A percentile compares a stretch with the other conserved stretches of the same genome.
These are phyloP conservation scores for Anguilla rostrata DNA, from an alignment of 2,113 vertebrate genomes.

Conservation along the genomic window DNA sequence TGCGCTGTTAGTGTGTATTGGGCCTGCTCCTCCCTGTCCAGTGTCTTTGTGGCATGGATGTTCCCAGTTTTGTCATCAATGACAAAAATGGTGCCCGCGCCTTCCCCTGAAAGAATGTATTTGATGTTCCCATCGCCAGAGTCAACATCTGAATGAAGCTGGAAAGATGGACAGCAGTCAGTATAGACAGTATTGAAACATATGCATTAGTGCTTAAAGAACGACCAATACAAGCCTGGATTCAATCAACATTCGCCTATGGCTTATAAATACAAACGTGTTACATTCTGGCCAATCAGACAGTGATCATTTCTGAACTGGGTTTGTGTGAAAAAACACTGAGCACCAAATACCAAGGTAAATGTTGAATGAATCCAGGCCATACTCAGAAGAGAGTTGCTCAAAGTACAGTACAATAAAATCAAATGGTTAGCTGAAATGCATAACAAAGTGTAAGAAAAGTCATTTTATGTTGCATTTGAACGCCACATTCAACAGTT, in stretches of 20 bases:
- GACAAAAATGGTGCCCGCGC: constrained; percentile 96
- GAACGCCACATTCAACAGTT: neutral
- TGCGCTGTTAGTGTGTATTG: constrained; percentile 96
- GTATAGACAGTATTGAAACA: neutral
- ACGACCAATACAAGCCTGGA: neutral
- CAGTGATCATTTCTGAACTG: neutral
- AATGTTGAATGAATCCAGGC: neutral
- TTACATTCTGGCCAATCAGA: neutral
- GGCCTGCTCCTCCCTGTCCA: constrained; percentile 95
- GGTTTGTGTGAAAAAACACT: too few relatives aligned
- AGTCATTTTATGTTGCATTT: neutral
- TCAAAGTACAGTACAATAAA: neutral
- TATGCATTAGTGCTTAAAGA: neutral
- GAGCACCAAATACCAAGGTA: neutral
- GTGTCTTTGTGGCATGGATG: constrained; percentile 96
- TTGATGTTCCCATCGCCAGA: constrained; percentile 91
- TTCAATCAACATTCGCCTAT: neutral
- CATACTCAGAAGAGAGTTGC: neutral
- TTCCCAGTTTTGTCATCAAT: constrained; percentile 99
- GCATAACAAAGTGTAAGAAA: neutral
- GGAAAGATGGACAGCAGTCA: constrained; percentile 37
- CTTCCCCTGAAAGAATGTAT: constrained; percentile 98
- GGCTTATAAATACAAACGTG: neutral
- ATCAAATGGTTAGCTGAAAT: neutral
- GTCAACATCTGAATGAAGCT: constrained; percentile 98